Evolutionary conservation across 2,797 vertebrate genomes (phyloP), one percentile per base, ranked within the genome.

Genomic region (Sarcoramphus papa): DNA sequence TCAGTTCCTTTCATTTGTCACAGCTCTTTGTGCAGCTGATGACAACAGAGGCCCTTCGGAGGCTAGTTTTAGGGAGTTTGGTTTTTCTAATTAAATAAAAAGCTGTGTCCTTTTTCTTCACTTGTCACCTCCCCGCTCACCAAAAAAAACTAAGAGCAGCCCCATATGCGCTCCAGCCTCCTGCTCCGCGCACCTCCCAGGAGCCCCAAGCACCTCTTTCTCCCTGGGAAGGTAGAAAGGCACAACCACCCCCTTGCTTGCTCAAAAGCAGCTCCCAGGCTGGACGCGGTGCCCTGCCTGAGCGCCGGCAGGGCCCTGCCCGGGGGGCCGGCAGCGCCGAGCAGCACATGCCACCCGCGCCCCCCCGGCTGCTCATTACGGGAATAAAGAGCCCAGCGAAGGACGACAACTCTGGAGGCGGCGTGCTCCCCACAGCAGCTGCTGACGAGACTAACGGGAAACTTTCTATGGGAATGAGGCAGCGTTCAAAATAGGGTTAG

Each of bases 1-100:
- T 98, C 96, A 97, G 97, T 97, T 97, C 98, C 98, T 98, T 96
- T 97, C 98, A 98, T 98, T 98, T 98, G 98, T 98, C 98, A 98
- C 64, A 86, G 97, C 84, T 97, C 96, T 98, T 98, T 98, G 98
- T 98, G 97, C 81, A 76, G 97, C 96, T 94, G 72, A 95, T 97
- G 98, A 98, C 98, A 97, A 96, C 97, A 90, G 96, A 97, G 97
- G 97, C 95, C 93, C 95, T 93, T 93, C 43, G 91, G 98, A 97
- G 98, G 97, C 97, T 95, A 97, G 97, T 98, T 96, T 90, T 88
- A 91, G 97, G 97, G 98, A 97, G 97, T 97, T 95, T 92, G 96
- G 97, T 85, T 92, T 51, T 96, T 97, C 95, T 97, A 96, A 90
- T 95, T 95, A 97, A 96, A 97, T 96, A 96, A 92, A 94, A 96